Percentiles rank a stretch among this genome's conserved stretches.
phyloP scores from a whole-genome alignment of 2,113 vertebrate species.

The Suncus etruscus region DNA sequence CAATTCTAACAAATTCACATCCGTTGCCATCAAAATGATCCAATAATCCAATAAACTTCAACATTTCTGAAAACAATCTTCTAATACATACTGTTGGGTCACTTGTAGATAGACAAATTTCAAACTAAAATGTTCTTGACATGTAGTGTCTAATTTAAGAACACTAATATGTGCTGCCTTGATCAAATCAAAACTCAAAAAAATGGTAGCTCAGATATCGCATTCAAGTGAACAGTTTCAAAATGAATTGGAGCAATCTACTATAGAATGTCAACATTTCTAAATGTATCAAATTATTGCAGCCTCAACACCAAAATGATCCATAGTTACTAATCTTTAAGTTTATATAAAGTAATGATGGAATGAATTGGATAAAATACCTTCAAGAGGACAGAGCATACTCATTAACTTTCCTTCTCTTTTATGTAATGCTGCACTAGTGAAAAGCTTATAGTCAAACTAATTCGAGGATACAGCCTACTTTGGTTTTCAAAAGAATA shows the following conservation, averaged over 20 bases:
- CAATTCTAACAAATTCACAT: neutral
- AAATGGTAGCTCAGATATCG: neutral
- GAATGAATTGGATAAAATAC: constrained; percentile 13
- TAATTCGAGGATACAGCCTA: neutral
- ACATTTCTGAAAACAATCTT: constrained; percentile 1
- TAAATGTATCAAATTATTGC: constrained; percentile 10
- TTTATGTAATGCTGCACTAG: constrained; percentile 24
- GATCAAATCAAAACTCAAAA: constrained; percentile 50
- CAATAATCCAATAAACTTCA: too few relatives aligned
- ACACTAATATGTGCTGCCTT: neutral
- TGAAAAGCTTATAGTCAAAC: neutral
- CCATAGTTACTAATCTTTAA: constrained; percentile 21
- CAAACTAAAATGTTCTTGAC: neutral
- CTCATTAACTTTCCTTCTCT: constrained; percentile 20
- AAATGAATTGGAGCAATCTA: constrained; percentile 32
- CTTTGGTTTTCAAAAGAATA: neutral
- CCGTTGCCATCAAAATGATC: neutral
- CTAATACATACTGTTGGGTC: neutral
- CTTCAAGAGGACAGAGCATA: constrained; percentile 12
- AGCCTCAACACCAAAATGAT: neutral
- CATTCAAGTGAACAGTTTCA: constrained; percentile 35
- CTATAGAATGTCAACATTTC: constrained; percentile 35
- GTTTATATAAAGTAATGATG: too few relatives aligned
- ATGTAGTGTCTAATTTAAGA: neutral
- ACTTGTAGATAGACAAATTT: constrained; percentile 46